Evolutionary conservation across 2,113 vertebrate species (phyloP).

Genomic region (Elgaria multicarinata): DNA sequence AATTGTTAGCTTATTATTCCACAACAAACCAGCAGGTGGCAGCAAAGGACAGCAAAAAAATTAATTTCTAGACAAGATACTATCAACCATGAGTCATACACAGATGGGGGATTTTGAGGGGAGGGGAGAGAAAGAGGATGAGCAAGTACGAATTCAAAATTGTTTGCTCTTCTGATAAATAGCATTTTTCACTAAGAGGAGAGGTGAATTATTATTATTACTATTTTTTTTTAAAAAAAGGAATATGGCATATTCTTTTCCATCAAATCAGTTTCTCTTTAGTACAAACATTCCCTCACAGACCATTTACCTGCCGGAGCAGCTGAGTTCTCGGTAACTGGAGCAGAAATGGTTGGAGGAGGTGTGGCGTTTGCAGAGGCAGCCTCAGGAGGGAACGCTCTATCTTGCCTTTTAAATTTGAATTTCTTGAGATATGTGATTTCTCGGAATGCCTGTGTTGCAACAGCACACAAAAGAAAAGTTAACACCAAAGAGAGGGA

Average conservation of each 20-base stretch:
- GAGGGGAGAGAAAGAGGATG: not conserved
- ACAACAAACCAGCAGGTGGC: not conserved
- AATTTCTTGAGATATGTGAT: constrained; percentile 94
- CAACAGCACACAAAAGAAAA: constrained; percentile 36
- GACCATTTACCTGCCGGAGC: constrained; percentile 76
- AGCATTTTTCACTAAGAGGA: not conserved
- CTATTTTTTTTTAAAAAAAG: not conserved
- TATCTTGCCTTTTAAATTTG: constrained; percentile 91
- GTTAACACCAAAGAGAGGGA: not conserved
- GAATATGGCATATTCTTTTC: not conserved
- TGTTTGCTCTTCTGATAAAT: not conserved
- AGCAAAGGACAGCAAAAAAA: not conserved
- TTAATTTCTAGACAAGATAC: too few relatives aligned
- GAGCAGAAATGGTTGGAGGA: constrained; percentile 59
- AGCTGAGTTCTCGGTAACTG: constrained; percentile 37
- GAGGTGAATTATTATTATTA: too few relatives aligned
- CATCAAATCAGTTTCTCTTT: not conserved
- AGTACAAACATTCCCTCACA: not conserved
- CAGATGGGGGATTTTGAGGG: too few relatives aligned
- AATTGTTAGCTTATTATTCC: not conserved
- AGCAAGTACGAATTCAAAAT: not conserved
- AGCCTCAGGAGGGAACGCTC: constrained; percentile 83
- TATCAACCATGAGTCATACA: too few relatives aligned
- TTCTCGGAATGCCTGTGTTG: constrained; percentile 89
- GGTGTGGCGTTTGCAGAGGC: constrained; percentile 13